Evolutionary conservation across 2,797 vertebrate species (phyloP).

Genomic region (Austrolebias charrua): DNA sequence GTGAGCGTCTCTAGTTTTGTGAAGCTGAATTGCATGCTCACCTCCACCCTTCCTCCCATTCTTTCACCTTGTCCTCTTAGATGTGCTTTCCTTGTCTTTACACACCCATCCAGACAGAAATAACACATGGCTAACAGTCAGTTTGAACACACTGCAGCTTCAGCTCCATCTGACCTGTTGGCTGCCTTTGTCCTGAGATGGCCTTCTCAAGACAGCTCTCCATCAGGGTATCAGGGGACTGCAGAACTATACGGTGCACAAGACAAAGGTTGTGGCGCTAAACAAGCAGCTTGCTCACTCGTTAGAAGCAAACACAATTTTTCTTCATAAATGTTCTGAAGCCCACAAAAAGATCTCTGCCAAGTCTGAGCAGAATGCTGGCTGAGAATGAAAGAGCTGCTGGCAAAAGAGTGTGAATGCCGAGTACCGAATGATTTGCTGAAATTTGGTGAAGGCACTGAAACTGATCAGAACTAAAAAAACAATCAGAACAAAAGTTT

Average conservation of each 20-base stretch:
- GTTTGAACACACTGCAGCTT: conserved; percentile 44
- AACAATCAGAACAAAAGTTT: too few species aligned
- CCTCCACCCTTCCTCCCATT: conserved; percentile 24
- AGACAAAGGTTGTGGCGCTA: conserved; percentile 19
- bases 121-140: conserved; percentile 32
- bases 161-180: conserved; percentile 53
- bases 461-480: too few species aligned
- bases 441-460: too few species aligned
- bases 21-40: conserved; percentile 26
- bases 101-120: conserved; percentile 40
- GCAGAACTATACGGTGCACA: conserved; percentile 8
- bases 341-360: background rate
- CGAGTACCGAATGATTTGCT: too few species aligned
- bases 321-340: background rate
- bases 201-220: conserved; percentile 18
- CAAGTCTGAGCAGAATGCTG: background rate
- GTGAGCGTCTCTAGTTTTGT: background rate
- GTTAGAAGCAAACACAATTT: conserved; percentile 4
- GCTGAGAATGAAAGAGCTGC: too few species aligned
- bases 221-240: conserved; percentile 28
- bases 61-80: conserved; percentile 31
- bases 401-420: too few species aligned
- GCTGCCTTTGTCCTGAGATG: conserved; percentile 36
- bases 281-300: background rate
- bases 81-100: conserved; percentile 46